Conservation (phyloP, 2,113 vertebrate species). For the Telmatochromis sp. region DNA sequence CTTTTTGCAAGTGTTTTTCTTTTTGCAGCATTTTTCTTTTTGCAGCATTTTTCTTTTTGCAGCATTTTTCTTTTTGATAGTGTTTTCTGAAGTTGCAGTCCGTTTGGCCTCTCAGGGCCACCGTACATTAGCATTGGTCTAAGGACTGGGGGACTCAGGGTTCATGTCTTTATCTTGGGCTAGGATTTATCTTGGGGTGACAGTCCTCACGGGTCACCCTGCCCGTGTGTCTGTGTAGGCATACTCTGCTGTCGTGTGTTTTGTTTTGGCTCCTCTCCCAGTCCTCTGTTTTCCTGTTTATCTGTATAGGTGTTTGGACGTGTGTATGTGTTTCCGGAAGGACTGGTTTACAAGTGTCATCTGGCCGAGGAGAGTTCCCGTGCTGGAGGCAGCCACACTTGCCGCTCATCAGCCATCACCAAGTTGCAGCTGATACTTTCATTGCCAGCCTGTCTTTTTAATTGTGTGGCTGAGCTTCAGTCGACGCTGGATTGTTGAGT, state of each 20-base stretch:
- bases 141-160: not conserved
- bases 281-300: not conserved
- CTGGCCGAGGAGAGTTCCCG: not conserved
- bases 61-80: too few species aligned
- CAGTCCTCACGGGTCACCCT: not conserved
- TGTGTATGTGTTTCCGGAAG: not conserved
- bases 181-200: not conserved
- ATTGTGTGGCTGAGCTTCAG: not conserved
- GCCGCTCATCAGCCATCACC: not conserved
- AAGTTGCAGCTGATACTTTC: not conserved
- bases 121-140: not conserved
- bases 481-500: not conserved
- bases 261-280: not conserved
- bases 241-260: not conserved
- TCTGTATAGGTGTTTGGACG: not conserved
- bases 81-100: too few species aligned
- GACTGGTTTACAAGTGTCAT: not conserved
- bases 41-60: too few species aligned
- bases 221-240: not conserved
- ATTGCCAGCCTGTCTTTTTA: not conserved
- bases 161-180: not conserved
- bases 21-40: fast-evolving
- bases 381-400: not conserved
- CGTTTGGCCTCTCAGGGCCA: too few species aligned
- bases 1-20: too few species aligned